Evolutionary conservation across 1,140 invertebrate genomes (phyloP).

Genomic region (Panagrolaimus sp.): DNA sequence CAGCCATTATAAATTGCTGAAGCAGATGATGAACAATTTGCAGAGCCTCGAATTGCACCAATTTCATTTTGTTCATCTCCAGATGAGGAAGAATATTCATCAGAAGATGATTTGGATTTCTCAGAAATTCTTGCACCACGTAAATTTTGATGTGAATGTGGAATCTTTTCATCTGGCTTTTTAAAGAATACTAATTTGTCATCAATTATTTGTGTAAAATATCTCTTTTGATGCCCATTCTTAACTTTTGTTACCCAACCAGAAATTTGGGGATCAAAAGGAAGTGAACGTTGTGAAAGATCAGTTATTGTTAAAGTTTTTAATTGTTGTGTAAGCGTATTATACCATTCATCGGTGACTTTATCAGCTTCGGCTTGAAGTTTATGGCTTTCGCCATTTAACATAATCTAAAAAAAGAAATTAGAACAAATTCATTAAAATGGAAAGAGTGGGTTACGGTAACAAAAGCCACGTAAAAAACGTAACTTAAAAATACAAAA

Average conservation of each 20-base stretch:
- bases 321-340: slow-evolving; percentile 25
- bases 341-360: slow-evolving; percentile 48
- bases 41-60: background rate
- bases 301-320: slow-evolving; percentile 40
- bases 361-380: slow-evolving; percentile 47
- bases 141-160: slow-evolving; percentile 36
- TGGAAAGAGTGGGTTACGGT: too few species aligned
- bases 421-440: background rate
- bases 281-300: slow-evolving; percentile 25
- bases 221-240: slow-evolving; percentile 47
- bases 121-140: slow-evolving; percentile 46
- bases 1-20: background rate
- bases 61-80: slow-evolving; percentile 15
- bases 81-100: slow-evolving; percentile 38
- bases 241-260: slow-evolving; percentile 46
- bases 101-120: slow-evolving; percentile 30
- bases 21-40: slow-evolving; percentile 4
- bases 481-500: background rate
- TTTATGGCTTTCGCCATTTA: slow-evolving; percentile 22
- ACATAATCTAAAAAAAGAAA: slow-evolving; percentile 19
- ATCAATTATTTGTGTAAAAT: slow-evolving; percentile 40
- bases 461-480: background rate
- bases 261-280: slow-evolving; percentile 35
- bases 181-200: slow-evolving; percentile 52
- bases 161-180: slow-evolving; percentile 45